phyloP scores from a whole-genome alignment of 1,140 invertebrate genomes.

The Hypsibius dujardini region DNA sequence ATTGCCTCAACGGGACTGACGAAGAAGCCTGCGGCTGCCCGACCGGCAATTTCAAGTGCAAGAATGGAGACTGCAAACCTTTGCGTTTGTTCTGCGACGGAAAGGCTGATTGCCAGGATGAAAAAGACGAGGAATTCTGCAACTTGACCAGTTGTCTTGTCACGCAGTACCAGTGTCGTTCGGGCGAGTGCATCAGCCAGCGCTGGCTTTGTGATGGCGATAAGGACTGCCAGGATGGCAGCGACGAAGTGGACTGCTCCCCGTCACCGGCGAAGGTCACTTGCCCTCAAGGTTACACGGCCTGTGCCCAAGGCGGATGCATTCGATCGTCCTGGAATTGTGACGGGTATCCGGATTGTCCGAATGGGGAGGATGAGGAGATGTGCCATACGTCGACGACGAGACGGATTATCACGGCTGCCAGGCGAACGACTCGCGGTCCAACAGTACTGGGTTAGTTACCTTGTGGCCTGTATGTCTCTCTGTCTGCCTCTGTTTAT shows the following conservation, averaged over 20 bases:
- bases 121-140: slow-evolving; percentile 13
- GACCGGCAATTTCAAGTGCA: slow-evolving; percentile 10
- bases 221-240: slow-evolving; percentile 65
- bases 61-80: slow-evolving; percentile 10
- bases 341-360: slow-evolving; percentile 56
- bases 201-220: slow-evolving; percentile 79
- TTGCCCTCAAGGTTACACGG: slow-evolving; percentile 25
- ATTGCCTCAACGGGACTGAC: slow-evolving; percentile 54
- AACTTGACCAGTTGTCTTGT: slow-evolving; percentile 12
- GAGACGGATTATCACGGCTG: not conserved
- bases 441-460: not conserved
- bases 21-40: slow-evolving; percentile 43
- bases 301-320: slow-evolving; percentile 39
- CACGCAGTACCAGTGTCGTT: slow-evolving; percentile 15
- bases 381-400: slow-evolving; percentile 35
- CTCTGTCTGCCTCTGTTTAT: too few relatives aligned
- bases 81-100: slow-evolving; percentile 5
- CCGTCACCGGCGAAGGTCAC: not conserved
- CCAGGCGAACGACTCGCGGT: not conserved
- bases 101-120: slow-evolving; percentile 12
- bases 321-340: slow-evolving; percentile 56
- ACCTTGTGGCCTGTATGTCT: too few relatives aligned
- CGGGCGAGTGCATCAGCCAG: slow-evolving; percentile 65
- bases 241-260: slow-evolving; percentile 46
- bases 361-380: slow-evolving; percentile 58